phyloP scores from a whole-genome alignment of 2,888 invertebrate genomes.

The Dryadula phaetusa region DNA sequence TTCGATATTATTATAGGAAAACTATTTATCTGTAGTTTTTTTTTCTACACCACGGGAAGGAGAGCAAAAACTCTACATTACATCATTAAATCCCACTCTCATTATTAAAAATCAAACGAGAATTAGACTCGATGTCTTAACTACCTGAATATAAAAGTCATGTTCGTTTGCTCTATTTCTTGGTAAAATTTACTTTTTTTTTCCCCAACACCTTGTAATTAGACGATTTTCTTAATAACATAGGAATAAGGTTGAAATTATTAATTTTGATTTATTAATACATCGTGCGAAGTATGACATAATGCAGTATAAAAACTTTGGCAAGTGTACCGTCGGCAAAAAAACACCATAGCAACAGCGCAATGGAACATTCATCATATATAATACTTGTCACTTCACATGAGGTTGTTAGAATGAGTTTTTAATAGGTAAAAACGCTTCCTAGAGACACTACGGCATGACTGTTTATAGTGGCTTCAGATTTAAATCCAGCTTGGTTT shows the following conservation, averaged over 20 bases:
- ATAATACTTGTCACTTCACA: not conserved
- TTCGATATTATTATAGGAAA: not conserved
- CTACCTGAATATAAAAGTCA: not conserved
- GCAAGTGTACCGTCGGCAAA: constrained; percentile 55
- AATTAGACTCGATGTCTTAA: not conserved
- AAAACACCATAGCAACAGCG: constrained; percentile 41
- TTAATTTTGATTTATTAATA: constrained; percentile 20
- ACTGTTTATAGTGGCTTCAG: not conserved
- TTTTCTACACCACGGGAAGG: constrained; percentile 10
- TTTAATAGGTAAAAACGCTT: not conserved
- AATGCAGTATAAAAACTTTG: constrained; percentile 59
- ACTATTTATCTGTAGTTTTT: constrained; percentile 14
- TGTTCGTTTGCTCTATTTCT: not conserved
- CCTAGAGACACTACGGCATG: too few species aligned
- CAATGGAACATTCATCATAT: constrained; percentile 1
- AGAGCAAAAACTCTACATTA: constrained; percentile 18
- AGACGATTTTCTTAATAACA: constrained; percentile 4
- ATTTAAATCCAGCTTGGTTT: too few species aligned
- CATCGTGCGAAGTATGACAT: constrained; percentile 53
- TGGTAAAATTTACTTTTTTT: constrained; percentile 10
- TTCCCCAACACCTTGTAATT: constrained; percentile 12
- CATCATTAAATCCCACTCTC: constrained; percentile 17
- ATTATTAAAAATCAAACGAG: not conserved
- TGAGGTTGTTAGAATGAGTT: not conserved
- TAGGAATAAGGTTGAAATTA: constrained; percentile 24